A percentile compares a stretch with the other conserved stretches of the same genome.
phyloP scores from a whole-genome alignment of 2,797 vertebrate genomes.

The Otolemur crassicaudatus region DNA sequence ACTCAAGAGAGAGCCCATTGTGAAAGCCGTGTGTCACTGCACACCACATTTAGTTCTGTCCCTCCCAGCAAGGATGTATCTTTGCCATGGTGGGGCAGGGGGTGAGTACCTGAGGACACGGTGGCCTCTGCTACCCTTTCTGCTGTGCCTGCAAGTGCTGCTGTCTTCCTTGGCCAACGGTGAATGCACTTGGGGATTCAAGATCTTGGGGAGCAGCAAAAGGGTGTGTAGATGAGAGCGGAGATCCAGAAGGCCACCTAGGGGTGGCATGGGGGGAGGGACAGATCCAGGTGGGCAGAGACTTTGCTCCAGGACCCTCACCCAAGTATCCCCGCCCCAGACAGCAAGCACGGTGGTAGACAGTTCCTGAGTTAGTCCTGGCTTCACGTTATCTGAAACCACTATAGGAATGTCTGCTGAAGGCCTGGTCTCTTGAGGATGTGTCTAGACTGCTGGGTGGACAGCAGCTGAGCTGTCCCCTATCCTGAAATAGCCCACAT shows the following conservation, averaged over 20 bases:
- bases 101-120: no score
- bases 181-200: background rate
- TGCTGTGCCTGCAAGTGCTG: background rate
- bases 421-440: background rate
- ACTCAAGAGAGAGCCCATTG: background rate
- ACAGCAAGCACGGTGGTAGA: background rate
- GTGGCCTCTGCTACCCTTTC: background rate
- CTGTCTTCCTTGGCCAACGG: background rate
- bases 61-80: background rate
- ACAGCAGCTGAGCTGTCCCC: background rate
- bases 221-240: background rate
- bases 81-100: background rate
- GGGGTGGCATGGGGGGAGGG: background rate
- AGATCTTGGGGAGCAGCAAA: background rate
- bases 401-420: background rate
- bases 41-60: background rate
- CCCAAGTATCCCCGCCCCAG: background rate
- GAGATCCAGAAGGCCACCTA: background rate
- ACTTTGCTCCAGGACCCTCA: background rate
- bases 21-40: background rate
- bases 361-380: background rate
- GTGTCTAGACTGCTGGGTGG: background rate
- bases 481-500: background rate
- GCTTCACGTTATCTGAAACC: background rate
- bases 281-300: rapidly evolving